Evolutionary conservation across 2,113 vertebrate genomes (phyloP), one percentile per base, ranked within the genome.

Genomic region (Cairina moschata): DNA sequence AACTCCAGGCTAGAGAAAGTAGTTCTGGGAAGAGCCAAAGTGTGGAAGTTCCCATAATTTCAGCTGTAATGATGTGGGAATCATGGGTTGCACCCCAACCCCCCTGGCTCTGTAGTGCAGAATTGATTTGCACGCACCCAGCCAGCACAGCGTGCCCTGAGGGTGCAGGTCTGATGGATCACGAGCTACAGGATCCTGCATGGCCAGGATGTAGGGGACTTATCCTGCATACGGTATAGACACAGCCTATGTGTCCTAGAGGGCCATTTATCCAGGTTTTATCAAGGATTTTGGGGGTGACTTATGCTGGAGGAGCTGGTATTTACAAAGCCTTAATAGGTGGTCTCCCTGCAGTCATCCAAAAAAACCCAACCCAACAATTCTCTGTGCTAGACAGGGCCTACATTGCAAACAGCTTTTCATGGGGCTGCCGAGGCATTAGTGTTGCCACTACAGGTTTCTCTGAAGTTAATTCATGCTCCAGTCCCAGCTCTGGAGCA

Each of bases 221-320:
- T 65, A 28, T 22, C 8, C 5, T 3, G 10, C 7, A 4, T 36
- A 21, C 8, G 0, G 3, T 9, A 32, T 14, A 71, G 63, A 29
- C 31, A 10, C 38, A 72, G 23, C 29, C 20, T 7, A 13, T 3
- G 10, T 28, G 8, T 34, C 9, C 29, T 48, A 16, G 14, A 76
- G 15, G 16, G 12, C 9, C 17, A 21, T 90, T 55, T 28, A 40
- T 32, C n/a, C 10, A 26, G 40, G n/a, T 25, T 54, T 72, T 31
- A 34, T 29, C 36, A 15, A 31, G 40, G 54, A 22, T 44, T 72
- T 40, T 5, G 8, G 62, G 65, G 9, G 6, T 36, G 44, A n/a
- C 28, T 59, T 38, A 23, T 0, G 1, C 2, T 25, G 26, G 40
- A 72, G n/a, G 8, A 82, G 14, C 14, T 62, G 79, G 3, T 8